Conservation (phyloP, 2,888 invertebrate genomes). For the Oxystoma pomonae region DNA sequence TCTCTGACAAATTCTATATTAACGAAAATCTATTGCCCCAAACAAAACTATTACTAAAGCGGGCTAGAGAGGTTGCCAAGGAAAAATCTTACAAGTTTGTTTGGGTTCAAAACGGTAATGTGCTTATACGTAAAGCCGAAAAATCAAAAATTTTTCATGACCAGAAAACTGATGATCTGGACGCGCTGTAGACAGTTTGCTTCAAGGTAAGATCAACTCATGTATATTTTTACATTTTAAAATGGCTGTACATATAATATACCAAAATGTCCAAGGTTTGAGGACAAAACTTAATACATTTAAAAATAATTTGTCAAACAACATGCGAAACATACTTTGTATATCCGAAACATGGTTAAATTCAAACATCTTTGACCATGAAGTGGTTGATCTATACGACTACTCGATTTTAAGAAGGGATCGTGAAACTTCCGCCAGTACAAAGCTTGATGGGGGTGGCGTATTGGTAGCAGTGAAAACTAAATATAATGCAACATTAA, state of each 20-base stretch:
- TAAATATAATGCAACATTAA: slow-evolving; percentile 5
- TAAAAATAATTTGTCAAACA: slow-evolving; percentile 13
- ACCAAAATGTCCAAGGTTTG: slow-evolving; percentile 5
- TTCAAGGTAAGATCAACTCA: slow-evolving; percentile 1
- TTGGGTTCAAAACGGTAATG: slow-evolving; percentile 17
- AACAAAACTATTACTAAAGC: slow-evolving; percentile 15
- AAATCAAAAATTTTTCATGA: slow-evolving; percentile 13
- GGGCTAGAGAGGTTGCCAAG: slow-evolving; percentile 8
- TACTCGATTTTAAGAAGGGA: slow-evolving; percentile 14
- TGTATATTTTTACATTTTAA: background rate
- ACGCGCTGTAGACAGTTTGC: slow-evolving; percentile 1
- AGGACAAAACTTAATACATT: slow-evolving; percentile 5
- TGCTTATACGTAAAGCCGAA: slow-evolving; percentile 13
- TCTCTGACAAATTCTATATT: slow-evolving; percentile 15
- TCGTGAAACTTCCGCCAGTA: slow-evolving; percentile 6
- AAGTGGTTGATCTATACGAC: slow-evolving; percentile 10
- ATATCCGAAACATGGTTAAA: slow-evolving; percentile 14
- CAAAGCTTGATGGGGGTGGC: slow-evolving; percentile 11
- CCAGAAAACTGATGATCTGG: slow-evolving; percentile 8
- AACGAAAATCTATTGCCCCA: slow-evolving; percentile 14
- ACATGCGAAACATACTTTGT: slow-evolving; percentile 10
- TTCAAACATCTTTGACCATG: slow-evolving; percentile 9
- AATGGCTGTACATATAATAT: slow-evolving; percentile 11
- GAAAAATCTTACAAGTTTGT: slow-evolving; percentile 14
- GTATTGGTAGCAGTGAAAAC: slow-evolving; percentile 11